Base-by-base conservation (phyloP, 1,140 invertebrate genomes). In the Pachypsylla venusta region DNA sequence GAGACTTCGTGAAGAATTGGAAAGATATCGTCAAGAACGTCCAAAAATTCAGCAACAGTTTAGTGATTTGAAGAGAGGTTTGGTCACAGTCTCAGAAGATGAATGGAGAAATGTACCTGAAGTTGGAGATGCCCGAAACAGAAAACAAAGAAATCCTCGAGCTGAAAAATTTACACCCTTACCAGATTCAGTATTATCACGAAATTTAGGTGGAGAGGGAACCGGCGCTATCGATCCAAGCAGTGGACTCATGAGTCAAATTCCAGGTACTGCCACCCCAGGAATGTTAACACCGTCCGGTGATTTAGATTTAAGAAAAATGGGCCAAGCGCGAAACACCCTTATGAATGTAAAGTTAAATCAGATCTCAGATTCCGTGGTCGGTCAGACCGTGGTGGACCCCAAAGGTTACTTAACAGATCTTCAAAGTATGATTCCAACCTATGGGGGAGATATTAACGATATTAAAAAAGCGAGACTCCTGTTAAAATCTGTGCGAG, bases 11-110 rank as follows among this genome's bases (percentile, higher is more conserved):
- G 87, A 87, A 71, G 94, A 97, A 72, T 79, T 99, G 64, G 97
- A 99, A 72, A 86, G 85, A 70, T 99, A 95, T 78, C 89, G 95
- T 69, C 93, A 98, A 74, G 96, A 99, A 74, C 79, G 95, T 61
- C 94, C 94, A 24, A 99, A 99, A 78, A 99, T 99, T 70, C 97
- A 99, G 70, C 96, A 99, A 68, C 95, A 99, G 70, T 99, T 99
- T 70, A 96, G 90, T 53, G 97, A 99, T 75, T 75, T 99, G 2
- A 98, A 98, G 75, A 77, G 96, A 70, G 90, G 93, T 67, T 25
- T 99, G 24, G 81, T 84, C 64, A 79, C 74, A 53, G 89, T 99
- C 0, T 81, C 81, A 1, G 89, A 93, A 65, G 89, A 93, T 63
- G 94, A 99, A 69, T 99, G 97, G 97, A 81, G 87, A 58, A 91